Evolutionary conservation across 2,113 vertebrate genomes (phyloP).

Genomic region (Smithornis capensis): DNA sequence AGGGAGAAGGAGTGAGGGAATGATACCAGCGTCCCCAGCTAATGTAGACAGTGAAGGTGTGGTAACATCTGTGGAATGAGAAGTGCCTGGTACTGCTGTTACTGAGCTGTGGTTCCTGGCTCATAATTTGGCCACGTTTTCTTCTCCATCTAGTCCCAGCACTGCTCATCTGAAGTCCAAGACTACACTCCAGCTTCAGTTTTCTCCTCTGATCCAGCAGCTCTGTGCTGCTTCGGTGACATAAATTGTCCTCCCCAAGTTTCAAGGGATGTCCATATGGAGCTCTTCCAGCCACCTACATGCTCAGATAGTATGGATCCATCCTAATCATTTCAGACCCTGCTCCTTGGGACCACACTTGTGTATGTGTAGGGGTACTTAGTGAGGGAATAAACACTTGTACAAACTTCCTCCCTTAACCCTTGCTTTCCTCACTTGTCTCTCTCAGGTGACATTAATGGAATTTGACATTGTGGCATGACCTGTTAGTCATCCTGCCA

Average conservation of each 20-base stretch:
- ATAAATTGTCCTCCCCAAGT: not conserved
- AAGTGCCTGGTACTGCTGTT: not conserved
- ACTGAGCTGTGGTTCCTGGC: accelerated
- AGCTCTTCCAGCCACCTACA: accelerated
- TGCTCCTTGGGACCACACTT: not conserved
- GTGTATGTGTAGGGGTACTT: not conserved
- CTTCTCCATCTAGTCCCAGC: not conserved
- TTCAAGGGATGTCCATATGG: not conserved
- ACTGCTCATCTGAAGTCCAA: not conserved
- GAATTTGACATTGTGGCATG: conserved; percentile 47
- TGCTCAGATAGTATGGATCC: not conserved
- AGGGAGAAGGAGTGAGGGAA: not conserved
- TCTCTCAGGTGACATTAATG: conserved; percentile 33
- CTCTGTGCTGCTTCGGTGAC: not conserved
- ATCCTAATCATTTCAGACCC: not conserved
- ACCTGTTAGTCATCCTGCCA: conserved; percentile 63
- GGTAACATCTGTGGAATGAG: no score
- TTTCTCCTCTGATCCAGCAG: not conserved
- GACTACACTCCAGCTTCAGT: not conserved
- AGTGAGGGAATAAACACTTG: not conserved
- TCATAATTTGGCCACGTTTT: not conserved
- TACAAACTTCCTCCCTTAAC: conserved; percentile 31
- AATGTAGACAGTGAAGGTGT: not conserved
- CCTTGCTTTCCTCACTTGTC: conserved; percentile 43
- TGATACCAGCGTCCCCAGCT: not conserved